Evolutionary conservation across 2,797 vertebrate species (phyloP).

Genomic region (Tamandua tetradactyla): DNA sequence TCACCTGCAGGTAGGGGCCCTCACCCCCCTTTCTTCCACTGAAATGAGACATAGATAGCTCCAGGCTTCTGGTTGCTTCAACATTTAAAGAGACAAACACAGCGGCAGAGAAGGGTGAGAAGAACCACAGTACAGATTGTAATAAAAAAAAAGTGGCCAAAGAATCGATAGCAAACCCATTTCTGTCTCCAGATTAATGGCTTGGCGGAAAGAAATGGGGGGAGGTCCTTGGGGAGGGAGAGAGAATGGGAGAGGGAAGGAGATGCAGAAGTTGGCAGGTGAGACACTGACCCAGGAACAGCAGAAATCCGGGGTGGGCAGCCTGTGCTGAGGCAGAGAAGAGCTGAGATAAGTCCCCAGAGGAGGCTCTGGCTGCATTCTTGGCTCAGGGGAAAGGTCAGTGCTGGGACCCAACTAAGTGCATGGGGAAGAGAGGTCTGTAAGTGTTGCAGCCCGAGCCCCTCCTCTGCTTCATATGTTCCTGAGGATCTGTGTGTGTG

Average conservation of each 20-base stretch:
- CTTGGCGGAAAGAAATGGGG: conserved; percentile 43
- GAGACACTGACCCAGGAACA: conserved; percentile 26
- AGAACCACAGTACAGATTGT: conserved; percentile 53
- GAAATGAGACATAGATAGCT: conserved; percentile 56
- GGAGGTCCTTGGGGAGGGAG: conserved; percentile 42
- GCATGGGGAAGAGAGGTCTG: not conserved
- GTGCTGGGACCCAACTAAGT: not conserved
- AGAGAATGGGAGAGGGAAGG: not conserved
- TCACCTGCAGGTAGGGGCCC: not conserved
- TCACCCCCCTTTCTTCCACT: conserved; percentile 26
- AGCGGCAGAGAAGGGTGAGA: conserved; percentile 60
- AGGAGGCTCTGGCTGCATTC: not conserved
- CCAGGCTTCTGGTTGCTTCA: conserved; percentile 48
- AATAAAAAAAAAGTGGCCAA: conserved; percentile 44
- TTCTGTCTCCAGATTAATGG: conserved; percentile 74
- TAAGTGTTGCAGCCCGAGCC: not conserved
- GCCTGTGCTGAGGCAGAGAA: not conserved
- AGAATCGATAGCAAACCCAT: conserved; percentile 76
- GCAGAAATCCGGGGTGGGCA: not conserved
- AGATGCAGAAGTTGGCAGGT: conserved; percentile 61
- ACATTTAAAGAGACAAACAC: conserved; percentile 74
- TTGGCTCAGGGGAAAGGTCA: conserved; percentile 44
- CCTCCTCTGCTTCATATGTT: conserved; percentile 77
- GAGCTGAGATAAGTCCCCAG: not conserved
- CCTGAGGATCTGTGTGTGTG: conserved; percentile 40